These are phyloP conservation scores for Muricea muricata DNA, from an alignment of 92 coral and sea anemone genomes.

Conservation along the genomic window DNA sequence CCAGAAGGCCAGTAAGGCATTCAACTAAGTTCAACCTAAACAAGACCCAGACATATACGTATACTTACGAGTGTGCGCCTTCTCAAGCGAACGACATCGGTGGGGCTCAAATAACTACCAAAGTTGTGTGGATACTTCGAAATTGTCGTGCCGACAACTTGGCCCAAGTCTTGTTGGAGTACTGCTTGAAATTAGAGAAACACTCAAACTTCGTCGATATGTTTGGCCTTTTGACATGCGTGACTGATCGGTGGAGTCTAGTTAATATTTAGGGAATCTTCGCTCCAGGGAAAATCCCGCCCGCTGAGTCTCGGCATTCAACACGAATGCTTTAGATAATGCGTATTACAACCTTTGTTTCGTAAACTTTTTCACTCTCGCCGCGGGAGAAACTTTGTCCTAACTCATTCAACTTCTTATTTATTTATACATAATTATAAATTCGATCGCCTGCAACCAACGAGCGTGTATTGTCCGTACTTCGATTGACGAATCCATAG, in stretches of 20 bases:
- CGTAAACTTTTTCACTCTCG: not conserved
- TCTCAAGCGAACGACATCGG: not conserved
- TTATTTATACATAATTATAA: conserved; percentile 11
- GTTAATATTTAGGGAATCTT: conserved; percentile 39
- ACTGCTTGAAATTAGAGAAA: conserved; percentile 36
- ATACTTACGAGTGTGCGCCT: conserved; percentile 10
- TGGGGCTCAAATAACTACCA: not conserved
- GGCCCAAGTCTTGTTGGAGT: not conserved
- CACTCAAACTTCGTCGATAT: conserved; percentile 4
- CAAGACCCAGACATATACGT: not conserved
- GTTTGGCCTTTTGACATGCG: conserved; percentile 51
- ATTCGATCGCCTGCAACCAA: not conserved
- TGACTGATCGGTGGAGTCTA: conserved; percentile 4
- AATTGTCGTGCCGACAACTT: not conserved
- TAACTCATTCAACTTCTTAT: not conserved
- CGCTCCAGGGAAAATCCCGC: conserved; percentile 45
- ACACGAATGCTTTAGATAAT: not conserved
- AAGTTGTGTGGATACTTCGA: not conserved
- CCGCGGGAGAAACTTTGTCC: conserved; percentile 1
- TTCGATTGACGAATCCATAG: not conserved
- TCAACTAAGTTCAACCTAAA: conserved; percentile 8
- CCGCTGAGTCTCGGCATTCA: not conserved
- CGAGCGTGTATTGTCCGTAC: not conserved
- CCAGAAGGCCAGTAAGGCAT: no score
- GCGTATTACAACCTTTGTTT: not conserved